Conservation (phyloP, 1,140 invertebrate genomes). For the Dendroctonus valens region DNA sequence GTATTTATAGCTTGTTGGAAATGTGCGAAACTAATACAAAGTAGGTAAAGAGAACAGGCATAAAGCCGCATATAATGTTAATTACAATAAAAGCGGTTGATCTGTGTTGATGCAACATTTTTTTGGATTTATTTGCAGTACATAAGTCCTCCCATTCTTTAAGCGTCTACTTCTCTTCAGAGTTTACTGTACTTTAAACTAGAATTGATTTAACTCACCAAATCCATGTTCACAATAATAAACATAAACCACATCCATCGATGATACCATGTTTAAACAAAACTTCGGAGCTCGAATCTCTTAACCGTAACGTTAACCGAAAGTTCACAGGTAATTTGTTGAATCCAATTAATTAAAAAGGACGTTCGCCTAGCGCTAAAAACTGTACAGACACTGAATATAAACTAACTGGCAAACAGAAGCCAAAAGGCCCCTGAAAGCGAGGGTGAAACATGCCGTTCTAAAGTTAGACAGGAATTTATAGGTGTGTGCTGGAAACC, state of each 20-base stretch:
- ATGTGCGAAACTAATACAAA: too few species aligned
- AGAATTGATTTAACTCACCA: slow-evolving; percentile 9
- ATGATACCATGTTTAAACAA: background rate
- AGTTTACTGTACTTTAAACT: background rate
- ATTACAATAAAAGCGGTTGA: too few species aligned
- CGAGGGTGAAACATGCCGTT: slow-evolving; percentile 15
- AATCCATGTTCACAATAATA: slow-evolving; percentile 31
- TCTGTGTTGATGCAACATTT: too few species aligned
- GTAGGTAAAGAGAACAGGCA: too few species aligned
- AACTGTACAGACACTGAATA: slow-evolving; percentile 2
- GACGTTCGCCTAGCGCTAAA: background rate
- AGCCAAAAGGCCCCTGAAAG: slow-evolving; percentile 7
- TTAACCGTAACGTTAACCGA: background rate
- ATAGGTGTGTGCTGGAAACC: slow-evolving; percentile 8
- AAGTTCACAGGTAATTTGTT: background rate
- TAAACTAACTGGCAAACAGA: slow-evolving; percentile 21
- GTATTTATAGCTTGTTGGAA: too few species aligned
- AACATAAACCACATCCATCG: slow-evolving; percentile 25
- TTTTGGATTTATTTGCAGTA: too few species aligned
- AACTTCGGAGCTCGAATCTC: background rate
- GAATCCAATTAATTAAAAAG: too few species aligned
- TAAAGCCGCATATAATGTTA: too few species aligned
- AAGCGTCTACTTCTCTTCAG: background rate
- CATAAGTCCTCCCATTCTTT: too few species aligned
- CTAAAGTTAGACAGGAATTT: slow-evolving; percentile 31